These are phyloP conservation scores for Sycophaga agraensis DNA, from an alignment of 1,140 invertebrate genomes.

Conservation along the genomic window DNA sequence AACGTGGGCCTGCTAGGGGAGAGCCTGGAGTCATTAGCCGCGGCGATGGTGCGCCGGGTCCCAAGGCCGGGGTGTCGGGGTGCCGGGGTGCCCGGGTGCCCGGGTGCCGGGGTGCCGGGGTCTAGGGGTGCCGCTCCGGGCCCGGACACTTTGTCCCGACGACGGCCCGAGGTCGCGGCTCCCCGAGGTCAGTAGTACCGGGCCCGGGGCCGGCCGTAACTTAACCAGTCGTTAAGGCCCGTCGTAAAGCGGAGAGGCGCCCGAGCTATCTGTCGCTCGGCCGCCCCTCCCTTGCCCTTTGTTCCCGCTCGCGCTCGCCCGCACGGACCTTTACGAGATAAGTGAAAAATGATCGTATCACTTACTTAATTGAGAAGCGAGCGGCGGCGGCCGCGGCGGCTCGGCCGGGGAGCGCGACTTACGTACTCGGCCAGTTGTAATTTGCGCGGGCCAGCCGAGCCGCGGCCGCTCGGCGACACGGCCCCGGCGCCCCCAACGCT, in stretches of 20 bases:
- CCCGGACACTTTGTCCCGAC: too few species aligned
- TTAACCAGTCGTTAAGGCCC: constrained; percentile 22
- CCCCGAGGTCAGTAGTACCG: constrained; percentile 21
- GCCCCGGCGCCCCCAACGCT: background rate
- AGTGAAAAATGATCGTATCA: constrained; percentile 30
- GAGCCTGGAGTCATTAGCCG: too few species aligned
- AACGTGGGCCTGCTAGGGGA: too few species aligned
- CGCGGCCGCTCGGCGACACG: background rate
- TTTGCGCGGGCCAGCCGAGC: constrained; percentile 10
- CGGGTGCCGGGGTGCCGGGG: too few species aligned
- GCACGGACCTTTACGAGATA: constrained; percentile 21
- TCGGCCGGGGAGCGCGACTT: background rate
- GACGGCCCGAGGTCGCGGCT: constrained; percentile 2
- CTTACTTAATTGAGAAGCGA: constrained; percentile 26
- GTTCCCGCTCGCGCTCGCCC: background rate
- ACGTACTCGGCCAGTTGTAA: constrained; percentile 14
- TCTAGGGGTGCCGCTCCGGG: too few species aligned
- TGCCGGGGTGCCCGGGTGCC: too few species aligned
- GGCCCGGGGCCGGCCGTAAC: constrained; percentile 22
- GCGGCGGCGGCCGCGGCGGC: background rate
- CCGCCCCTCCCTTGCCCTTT: background rate
- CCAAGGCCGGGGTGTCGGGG: too few species aligned
- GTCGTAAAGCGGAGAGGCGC: constrained; percentile 27
- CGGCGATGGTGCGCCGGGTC: too few species aligned
- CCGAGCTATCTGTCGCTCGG: background rate